Evolutionary conservation across 2,888 invertebrate genomes (phyloP).

Genomic region (Beris chalybata): DNA sequence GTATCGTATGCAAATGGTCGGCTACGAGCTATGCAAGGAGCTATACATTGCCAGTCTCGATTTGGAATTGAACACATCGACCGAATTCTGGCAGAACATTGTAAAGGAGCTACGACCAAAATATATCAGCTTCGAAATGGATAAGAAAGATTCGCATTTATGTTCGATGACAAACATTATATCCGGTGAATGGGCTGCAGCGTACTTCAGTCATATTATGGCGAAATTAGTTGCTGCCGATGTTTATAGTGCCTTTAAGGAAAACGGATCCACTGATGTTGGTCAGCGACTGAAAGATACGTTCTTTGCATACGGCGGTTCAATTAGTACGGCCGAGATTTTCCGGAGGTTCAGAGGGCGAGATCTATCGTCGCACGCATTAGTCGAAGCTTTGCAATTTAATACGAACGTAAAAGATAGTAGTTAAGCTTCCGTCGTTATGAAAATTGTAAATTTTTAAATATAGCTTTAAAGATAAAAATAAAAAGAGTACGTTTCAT

Average conservation of each 20-base stretch:
- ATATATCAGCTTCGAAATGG: slow-evolving; percentile 70
- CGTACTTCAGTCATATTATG: slow-evolving; percentile 85
- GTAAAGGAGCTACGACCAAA: slow-evolving; percentile 78
- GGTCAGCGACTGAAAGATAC: slow-evolving; percentile 78
- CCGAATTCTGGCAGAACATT: slow-evolving; percentile 81
- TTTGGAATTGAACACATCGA: slow-evolving; percentile 74
- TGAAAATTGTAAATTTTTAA: no score
- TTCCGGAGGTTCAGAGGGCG: slow-evolving; percentile 90
- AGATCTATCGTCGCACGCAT: slow-evolving; percentile 84
- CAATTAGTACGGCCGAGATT: slow-evolving; percentile 77
- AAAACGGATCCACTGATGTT: slow-evolving; percentile 59
- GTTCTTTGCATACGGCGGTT: slow-evolving; percentile 81
- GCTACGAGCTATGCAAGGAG: slow-evolving; percentile 76
- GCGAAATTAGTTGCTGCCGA: slow-evolving; percentile 89
- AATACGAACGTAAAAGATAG: slow-evolving; percentile 16
- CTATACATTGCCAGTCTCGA: slow-evolving; percentile 82
- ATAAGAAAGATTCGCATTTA: slow-evolving; percentile 80
- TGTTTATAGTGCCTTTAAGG: slow-evolving; percentile 76
- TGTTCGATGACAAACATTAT: slow-evolving; percentile 84
- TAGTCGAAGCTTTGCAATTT: slow-evolving; percentile 60
- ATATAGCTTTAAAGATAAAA: no score
- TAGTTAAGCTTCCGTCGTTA: not conserved
- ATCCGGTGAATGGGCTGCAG: slow-evolving; percentile 80
- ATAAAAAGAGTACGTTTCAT: no score
- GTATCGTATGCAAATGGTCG: slow-evolving; percentile 74